Conservation (phyloP, 2,888 invertebrate species). For the Trachelus troglodyta region DNA sequence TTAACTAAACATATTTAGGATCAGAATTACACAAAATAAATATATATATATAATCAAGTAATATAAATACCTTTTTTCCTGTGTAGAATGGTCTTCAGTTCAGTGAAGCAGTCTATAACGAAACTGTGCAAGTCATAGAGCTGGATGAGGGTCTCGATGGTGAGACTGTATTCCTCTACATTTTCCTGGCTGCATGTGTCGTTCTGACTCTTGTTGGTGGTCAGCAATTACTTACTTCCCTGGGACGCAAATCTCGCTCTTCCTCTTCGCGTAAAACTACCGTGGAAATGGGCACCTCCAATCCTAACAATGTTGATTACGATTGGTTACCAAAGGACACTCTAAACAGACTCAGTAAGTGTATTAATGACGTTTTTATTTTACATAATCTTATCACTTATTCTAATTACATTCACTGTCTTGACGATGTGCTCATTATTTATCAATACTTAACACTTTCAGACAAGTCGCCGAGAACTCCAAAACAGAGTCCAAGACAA, state of each 20-base stretch:
- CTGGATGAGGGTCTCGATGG: conserved; percentile 97
- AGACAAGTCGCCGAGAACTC: conserved; percentile 79
- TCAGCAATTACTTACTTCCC: conserved; percentile 87
- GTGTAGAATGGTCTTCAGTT: conserved; percentile 73
- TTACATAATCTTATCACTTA: too few species aligned
- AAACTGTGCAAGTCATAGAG: conserved; percentile 96
- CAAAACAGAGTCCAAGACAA: conserved; percentile 80
- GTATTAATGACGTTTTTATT: conserved; percentile 9
- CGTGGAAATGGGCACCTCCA: conserved; percentile 92
- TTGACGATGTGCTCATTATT: not conserved
- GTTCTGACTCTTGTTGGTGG: conserved; percentile 89
- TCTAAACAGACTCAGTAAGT: conserved; percentile 85
- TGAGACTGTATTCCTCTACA: conserved; percentile 98
- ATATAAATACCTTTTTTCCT: conserved; percentile 21
- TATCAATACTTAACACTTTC: conserved; percentile 49
- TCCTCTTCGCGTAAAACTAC: conserved; percentile 71
- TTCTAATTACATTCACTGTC: too few species aligned
- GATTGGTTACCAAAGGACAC: conserved; percentile 98
- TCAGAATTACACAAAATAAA: conserved; percentile 13
- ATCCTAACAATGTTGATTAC: conserved; percentile 92
- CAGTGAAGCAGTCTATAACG: conserved; percentile 96
- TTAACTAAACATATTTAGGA: conserved; percentile 2
- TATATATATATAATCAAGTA: not conserved
- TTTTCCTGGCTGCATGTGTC: conserved; percentile 91
- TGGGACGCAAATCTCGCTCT: conserved; percentile 79